Base-by-base conservation (phyloP, 2,888 invertebrate species). In the Stenodema calcarata region DNA sequence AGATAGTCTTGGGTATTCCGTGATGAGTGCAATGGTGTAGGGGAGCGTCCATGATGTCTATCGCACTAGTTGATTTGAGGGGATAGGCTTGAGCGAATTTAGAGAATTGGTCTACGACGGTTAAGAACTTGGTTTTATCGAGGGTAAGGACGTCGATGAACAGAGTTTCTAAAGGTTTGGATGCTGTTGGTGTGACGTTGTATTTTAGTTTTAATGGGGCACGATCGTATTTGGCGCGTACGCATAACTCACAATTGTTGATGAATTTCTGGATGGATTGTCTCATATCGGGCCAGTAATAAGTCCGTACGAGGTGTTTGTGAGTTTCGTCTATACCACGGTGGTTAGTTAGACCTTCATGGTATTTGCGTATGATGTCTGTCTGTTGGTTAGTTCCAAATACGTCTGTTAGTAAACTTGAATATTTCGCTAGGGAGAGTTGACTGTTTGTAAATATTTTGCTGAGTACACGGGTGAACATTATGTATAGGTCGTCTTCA, bases 201-300 rank as follows among this genome's bases (percentile, higher is more conserved):
- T 75, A 79, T 27, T 87, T 62, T 6, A 86, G 0, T 76, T 84
- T 70, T 12, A 84, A 12, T 2, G 84, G 84, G 7, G 11, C 27
- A 0, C 84, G 42, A 18, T 84, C 84, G 23, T 75, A 84, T 27
- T 84, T 84, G 16, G n/a, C 14, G 27, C 27, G 41, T 12, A 89
- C 86, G 83, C 90, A 90, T 0, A 86, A 62, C 0, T 30, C 35
- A 82, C 90, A 90, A 0, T 54, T 82, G 0, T 82, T 73, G 0
- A 90, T 89, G 78, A 89, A 90, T 0, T 73, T 76, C 0, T 85
- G 78, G 0, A 90, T 88, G n/a, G 90, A 35, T 1, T 35, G 27
- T 2, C 80, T 47, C 89, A 90, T 89, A 14, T 88, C 88, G 1
- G 90, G 90, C 90, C 90, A 90, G 84, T 89, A 90, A 69, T 89